These are phyloP conservation scores for Agrotis exclamationis DNA, from an alignment of 2,888 invertebrate species.

Conservation along the genomic window DNA sequence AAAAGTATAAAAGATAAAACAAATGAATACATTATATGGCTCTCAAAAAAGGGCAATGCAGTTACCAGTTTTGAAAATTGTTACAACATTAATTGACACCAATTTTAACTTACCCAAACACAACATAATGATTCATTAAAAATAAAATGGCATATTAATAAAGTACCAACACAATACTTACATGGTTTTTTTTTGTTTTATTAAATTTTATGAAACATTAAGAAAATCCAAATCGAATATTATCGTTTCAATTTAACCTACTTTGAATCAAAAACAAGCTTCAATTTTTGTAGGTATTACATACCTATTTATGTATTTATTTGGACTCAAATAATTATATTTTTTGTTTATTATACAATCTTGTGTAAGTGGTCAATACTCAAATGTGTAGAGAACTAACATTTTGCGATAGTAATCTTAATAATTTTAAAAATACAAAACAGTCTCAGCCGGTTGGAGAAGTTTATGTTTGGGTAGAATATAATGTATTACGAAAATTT, in stretches of 20 bases:
- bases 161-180: neutral
- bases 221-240: neutral
- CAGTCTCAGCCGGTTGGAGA: neutral
- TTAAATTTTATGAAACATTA: neutral
- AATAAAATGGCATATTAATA: neutral
- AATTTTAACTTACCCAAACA: conserved; percentile 26
- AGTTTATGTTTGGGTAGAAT: conserved; percentile 18
- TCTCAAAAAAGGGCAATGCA: neutral
- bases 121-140: no score
- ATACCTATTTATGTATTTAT: no score
- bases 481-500: neutral
- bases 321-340: no score
- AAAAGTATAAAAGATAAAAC: neutral
- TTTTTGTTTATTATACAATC: no score
- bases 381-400: neutral
- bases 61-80: neutral
- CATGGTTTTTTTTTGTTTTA: neutral
- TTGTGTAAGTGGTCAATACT: no score
- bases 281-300: no score
- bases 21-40: neutral
- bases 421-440: no score
- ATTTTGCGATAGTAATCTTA: neutral
- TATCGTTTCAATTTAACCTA: no score
- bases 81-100: no score
- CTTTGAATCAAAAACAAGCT: no score